A percentile compares a stretch with the other conserved stretches of the same genome.
Conservation (phyloP, 2,888 invertebrate species). For the Laothoe populi region DNA sequence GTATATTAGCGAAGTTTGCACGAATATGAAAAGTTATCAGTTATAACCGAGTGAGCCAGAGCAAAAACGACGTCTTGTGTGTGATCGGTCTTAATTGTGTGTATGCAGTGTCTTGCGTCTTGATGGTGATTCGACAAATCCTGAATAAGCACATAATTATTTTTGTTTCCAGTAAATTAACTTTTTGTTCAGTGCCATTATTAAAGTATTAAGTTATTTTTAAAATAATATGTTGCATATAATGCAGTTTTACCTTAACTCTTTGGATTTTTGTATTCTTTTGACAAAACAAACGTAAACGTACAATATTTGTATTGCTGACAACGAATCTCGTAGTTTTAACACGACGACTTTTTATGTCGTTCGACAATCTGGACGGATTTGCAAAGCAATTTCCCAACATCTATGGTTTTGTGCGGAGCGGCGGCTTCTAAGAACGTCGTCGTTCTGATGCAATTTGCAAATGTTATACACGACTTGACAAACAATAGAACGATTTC, state of each 20-base stretch:
- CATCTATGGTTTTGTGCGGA: slow-evolving; percentile 32
- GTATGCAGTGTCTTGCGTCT: slow-evolving; percentile 67
- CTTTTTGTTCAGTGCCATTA: slow-evolving; percentile 81
- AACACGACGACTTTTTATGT: slow-evolving; percentile 55
- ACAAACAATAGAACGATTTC: neutral
- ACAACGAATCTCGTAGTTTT: slow-evolving; percentile 77
- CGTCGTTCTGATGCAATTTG: slow-evolving; percentile 11
- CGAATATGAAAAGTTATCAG: slow-evolving; percentile 2
- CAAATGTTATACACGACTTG: neutral
- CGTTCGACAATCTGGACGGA: slow-evolving; percentile 54
- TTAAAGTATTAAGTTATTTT: slow-evolving; percentile 81
- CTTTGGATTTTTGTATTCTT: slow-evolving; percentile 49
- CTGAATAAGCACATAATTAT: slow-evolving; percentile 43
- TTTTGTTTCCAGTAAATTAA: slow-evolving; percentile 28
- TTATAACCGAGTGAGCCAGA: slow-evolving; percentile 29
- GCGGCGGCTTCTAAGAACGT: slow-evolving; percentile 26
- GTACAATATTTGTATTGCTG: slow-evolving; percentile 53
- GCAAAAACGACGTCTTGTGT: slow-evolving; percentile 38
- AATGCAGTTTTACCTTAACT: slow-evolving; percentile 69
- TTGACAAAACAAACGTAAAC: slow-evolving; percentile 56
- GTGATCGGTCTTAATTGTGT: slow-evolving; percentile 36
- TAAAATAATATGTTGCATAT: slow-evolving; percentile 79
- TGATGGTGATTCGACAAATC: slow-evolving; percentile 60
- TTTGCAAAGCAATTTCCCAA: slow-evolving; percentile 75
- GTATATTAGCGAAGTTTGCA: neutral